Evolutionary conservation across 2,113 vertebrate genomes (phyloP).

Genomic region (Oxygymnocypris stewartii): DNA sequence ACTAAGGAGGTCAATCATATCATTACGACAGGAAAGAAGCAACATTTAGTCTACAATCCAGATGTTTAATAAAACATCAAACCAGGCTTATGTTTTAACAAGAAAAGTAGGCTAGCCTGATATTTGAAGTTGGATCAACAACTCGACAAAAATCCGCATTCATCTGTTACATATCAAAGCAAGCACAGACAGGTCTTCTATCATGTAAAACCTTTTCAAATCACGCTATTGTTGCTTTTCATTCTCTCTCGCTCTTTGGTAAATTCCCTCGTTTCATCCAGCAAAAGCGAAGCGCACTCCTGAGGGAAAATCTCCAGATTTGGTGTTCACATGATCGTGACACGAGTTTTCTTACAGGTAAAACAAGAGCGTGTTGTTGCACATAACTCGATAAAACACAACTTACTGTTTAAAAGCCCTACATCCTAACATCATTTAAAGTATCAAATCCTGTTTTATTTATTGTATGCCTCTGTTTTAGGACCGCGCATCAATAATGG

Average conservation of each 20-base stretch:
- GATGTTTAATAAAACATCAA: background rate
- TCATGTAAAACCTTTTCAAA: background rate
- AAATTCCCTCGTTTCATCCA: constrained; percentile 1
- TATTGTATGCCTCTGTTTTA: background rate
- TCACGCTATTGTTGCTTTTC: background rate
- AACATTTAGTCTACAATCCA: background rate
- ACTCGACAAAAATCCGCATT: constrained; percentile 34
- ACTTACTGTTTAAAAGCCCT: background rate
- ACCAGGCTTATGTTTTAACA: constrained; percentile 18
- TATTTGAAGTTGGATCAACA: constrained; percentile 45
- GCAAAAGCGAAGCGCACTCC: constrained; percentile 11
- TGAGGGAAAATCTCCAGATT: constrained; percentile 36
- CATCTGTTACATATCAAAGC: background rate
- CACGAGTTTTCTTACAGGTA: constrained; percentile 46
- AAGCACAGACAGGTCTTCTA: background rate
- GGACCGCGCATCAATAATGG: constrained; percentile 7
- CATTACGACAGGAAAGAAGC: background rate
- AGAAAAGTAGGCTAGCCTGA: constrained; percentile 72
- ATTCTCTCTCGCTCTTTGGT: background rate
- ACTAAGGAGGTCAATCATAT: background rate
- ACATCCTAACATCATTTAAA: background rate
- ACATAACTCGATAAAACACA: background rate
- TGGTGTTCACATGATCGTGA: constrained; percentile 43
- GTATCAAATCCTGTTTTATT: background rate
- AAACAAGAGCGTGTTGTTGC: constrained; percentile 10